Conservation (phyloP, 1,140 invertebrate species). For the Dendroctonus valens region DNA sequence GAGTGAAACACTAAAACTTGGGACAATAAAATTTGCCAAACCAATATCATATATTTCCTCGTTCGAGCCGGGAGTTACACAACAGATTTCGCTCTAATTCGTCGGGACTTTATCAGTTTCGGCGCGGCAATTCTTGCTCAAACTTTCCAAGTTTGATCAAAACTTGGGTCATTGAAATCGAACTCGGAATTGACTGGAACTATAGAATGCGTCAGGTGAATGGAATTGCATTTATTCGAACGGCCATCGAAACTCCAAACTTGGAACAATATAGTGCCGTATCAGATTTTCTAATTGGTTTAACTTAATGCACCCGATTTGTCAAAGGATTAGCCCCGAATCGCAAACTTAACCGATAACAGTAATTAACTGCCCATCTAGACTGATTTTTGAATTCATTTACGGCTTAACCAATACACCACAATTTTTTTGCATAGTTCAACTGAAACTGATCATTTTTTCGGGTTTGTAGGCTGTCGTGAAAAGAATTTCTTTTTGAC, state of each 20-base stretch:
- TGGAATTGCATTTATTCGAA: constrained; percentile 11
- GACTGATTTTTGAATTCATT: too few species aligned
- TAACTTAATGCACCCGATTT: too few species aligned
- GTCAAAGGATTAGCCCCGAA: too few species aligned
- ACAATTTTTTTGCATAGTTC: too few species aligned
- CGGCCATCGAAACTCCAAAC: constrained; percentile 5
- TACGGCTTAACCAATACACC: too few species aligned
- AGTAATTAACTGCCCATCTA: too few species aligned
- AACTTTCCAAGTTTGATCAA: constrained; percentile 12
- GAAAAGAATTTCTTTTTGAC: too few species aligned
- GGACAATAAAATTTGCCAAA: constrained; percentile 1
- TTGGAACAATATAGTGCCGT: constrained; percentile 8
- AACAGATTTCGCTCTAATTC: constrained; percentile 2
- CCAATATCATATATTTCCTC: background rate
- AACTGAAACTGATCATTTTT: too few species aligned
- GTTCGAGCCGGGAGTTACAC: background rate
- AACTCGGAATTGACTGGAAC: constrained; percentile 7
- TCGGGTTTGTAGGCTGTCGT: too few species aligned
- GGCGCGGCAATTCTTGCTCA: background rate
- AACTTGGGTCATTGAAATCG: constrained; percentile 13
- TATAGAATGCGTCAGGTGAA: constrained; percentile 20
- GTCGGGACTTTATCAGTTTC: constrained; percentile 9
- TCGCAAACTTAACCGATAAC: too few species aligned
- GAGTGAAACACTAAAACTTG: background rate
- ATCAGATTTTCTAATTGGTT: background rate